Evolutionary conservation across 2,888 invertebrate genomes (phyloP).

Genomic region (Cheilosia vernalis): DNA sequence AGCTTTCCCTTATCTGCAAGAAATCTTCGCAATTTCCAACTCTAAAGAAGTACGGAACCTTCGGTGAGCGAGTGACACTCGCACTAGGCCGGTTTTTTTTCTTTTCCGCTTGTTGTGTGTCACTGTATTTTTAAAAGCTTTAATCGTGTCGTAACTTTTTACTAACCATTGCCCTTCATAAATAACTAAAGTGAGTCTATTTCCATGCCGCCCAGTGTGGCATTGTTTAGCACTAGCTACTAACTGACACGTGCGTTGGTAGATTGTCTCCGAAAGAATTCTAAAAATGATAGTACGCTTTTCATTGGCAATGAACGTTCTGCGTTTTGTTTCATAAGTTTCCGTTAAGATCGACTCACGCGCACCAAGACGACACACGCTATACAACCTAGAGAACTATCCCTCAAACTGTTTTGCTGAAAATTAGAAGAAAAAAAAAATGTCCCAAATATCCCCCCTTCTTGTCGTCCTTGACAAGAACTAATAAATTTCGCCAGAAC

Average conservation of each 20-base stretch:
- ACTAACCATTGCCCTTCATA: too few species aligned
- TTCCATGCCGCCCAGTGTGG: slow-evolving; percentile 6
- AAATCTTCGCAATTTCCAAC: too few species aligned
- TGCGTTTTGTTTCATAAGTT: background rate
- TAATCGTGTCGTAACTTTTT: too few species aligned
- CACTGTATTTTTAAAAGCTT: too few species aligned
- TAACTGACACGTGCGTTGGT: background rate
- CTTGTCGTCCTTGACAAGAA: slow-evolving; percentile 46
- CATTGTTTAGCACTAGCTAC: background rate
- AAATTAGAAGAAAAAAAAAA: background rate
- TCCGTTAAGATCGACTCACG: slow-evolving; percentile 9
- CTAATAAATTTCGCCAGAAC: slow-evolving; percentile 7
- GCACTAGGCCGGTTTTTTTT: too few species aligned
- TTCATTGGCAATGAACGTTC: slow-evolving; percentile 20
- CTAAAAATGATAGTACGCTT: slow-evolving; percentile 2
- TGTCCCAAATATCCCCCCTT: slow-evolving; percentile 15
- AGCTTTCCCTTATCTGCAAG: too few species aligned
- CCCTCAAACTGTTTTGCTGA: background rate
- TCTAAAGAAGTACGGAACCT: too few species aligned
- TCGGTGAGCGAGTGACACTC: too few species aligned
- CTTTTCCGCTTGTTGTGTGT: too few species aligned
- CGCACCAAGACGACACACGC: background rate
- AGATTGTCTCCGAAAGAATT: slow-evolving; percentile 6
- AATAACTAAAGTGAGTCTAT: background rate
- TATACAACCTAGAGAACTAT: background rate